These are phyloP conservation scores for Eilema depressum DNA, from an alignment of 2,888 invertebrate species.

Conservation along the genomic window DNA sequence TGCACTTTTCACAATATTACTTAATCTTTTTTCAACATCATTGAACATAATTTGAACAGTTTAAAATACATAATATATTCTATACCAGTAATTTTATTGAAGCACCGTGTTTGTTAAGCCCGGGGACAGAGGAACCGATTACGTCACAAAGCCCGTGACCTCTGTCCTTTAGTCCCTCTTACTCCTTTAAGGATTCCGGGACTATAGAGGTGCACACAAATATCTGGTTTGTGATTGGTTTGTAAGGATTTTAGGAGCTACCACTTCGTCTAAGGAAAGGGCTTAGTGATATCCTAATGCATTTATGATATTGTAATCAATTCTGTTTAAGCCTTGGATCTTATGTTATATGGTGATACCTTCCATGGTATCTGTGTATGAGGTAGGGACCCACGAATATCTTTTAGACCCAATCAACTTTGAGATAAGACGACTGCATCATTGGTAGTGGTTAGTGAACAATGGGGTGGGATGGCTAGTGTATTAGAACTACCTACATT, in stretches of 20 bases:
- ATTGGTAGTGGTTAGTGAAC: too few species aligned
- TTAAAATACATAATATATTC: neutral
- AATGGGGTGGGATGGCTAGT: too few species aligned
- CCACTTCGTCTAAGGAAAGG: neutral
- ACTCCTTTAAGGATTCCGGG: neutral
- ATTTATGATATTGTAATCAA: too few species aligned
- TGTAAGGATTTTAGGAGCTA: neutral
- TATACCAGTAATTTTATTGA: neutral
- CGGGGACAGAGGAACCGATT: neutral
- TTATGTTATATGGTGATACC: too few species aligned
- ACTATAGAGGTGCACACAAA: neutral
- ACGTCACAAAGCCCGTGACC: neutral
- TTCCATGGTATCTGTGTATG: too few species aligned
- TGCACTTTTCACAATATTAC: too few species aligned
- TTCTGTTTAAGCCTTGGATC: too few species aligned
- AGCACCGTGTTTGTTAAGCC: slow-evolving; percentile 1
- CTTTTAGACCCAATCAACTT: neutral
- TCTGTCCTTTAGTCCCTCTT: neutral
- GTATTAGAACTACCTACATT: too few species aligned
- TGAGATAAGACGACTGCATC: too few species aligned
- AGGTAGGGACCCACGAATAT: neutral
- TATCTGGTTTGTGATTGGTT: neutral
- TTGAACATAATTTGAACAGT: neutral
- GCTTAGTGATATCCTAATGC: neutral
- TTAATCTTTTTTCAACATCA: too few species aligned